phyloP scores from a whole-genome alignment of 2,113 vertebrate genomes.

The Mus spicilegus region DNA sequence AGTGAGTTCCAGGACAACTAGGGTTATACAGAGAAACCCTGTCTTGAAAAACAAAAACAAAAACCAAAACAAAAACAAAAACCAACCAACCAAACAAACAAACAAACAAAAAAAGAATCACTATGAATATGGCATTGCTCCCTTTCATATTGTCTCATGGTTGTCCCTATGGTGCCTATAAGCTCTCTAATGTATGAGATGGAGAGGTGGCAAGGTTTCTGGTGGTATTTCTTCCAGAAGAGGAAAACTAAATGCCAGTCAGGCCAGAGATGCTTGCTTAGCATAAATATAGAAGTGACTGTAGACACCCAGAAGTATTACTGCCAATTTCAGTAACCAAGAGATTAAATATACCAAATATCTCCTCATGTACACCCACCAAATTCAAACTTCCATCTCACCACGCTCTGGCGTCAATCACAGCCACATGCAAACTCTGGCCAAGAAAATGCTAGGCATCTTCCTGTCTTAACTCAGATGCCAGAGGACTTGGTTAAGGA shows the following conservation, averaged over 20 bases:
- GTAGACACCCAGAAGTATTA: background rate
- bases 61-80: too few relatives aligned
- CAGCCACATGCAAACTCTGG: background rate
- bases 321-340: background rate
- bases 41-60: too few relatives aligned
- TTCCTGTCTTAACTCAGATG: background rate
- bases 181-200: background rate
- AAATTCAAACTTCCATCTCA: background rate
- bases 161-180: conserved; percentile 25
- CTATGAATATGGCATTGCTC: background rate
- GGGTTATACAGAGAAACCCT: too few relatives aligned
- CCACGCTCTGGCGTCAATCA: background rate
- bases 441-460: background rate
- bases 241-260: background rate
- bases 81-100: too few relatives aligned
- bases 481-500: conserved; percentile 16
- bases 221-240: background rate
- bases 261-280: background rate
- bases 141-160: conserved; percentile 21
- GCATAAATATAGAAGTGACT: background rate
- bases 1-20: too few relatives aligned
- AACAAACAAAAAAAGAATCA: background rate
- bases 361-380: background rate
- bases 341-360: background rate
- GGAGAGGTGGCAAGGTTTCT: background rate